Evolutionary conservation across 1,140 invertebrate species (phyloP), one percentile per base, ranked within the genome.

Genomic region (Leucophenga varia): DNA sequence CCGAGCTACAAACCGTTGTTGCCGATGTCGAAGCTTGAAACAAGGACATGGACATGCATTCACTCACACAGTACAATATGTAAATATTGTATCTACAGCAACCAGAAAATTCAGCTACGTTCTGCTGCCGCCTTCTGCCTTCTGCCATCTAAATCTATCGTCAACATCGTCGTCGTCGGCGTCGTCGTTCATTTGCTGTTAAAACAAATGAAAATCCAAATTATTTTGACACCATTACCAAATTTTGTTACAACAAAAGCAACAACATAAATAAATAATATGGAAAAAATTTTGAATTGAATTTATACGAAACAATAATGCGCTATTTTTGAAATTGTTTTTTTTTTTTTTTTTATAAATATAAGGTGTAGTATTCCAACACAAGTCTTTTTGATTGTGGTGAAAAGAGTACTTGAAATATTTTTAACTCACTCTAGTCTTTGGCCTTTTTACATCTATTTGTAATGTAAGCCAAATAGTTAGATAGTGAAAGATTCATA

Each of bases 181-280:
- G 32, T 42, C 17, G 8, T 21, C 25, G 25, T 43, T 43, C 54
- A 35, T 45, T 48, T 22, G 35, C 32, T 36, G 22, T 39, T 39
- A 52, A 61, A 65, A 65, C 55, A 65, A 65, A 61, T 65, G 61
- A 65, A 49, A 65, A 56, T 46, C 61, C 49, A 59, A 65, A 65
- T 65, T 65, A 67, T 67, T 67, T 67, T 63, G 59, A 67, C 59
- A 67, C 63, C 63, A 61, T 65, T 67, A 67, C 59, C 63, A 25
- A 59, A 61, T 46, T 53, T 21, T 19, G 47, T 47, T 49, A 39
- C 43, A 25, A 25, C 22, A 25, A 25, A 5, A 6, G 5, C 22
- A 10, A 25, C 22, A 25, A n/a, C n/a, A n/a, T n/a, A n/a, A n/a
- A n/a, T n/a, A n/a, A n/a, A n/a, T n/a, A n/a, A n/a, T n/a, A n/a